Conservation (phyloP, 2,113 vertebrate species). For the Axis porcinus region DNA sequence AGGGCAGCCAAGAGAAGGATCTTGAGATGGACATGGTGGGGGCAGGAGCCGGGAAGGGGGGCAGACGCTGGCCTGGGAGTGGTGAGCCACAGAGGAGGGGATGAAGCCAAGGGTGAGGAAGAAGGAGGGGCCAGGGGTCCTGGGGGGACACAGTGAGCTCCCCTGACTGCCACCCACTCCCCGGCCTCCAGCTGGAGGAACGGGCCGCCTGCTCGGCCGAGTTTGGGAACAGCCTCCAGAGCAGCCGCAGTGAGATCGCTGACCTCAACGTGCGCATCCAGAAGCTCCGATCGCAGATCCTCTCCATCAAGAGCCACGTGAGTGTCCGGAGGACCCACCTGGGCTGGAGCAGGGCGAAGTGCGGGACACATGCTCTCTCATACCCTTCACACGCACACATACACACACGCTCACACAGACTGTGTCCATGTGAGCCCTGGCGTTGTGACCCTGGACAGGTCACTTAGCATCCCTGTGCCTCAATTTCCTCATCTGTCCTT, state of each 20-base stretch:
- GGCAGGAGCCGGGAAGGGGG: not conserved
- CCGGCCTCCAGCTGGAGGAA: conserved; percentile 84
- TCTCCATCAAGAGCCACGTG: conserved; percentile 90
- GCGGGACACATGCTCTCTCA: too few relatives aligned
- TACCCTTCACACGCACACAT: not conserved
- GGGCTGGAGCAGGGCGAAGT: not conserved
- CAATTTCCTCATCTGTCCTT: not conserved
- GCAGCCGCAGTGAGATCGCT: conserved; percentile 87
- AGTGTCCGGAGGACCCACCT: not conserved
- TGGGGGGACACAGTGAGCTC: fast-evolving
- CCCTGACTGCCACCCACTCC: not conserved
- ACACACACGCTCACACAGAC: fast-evolving
- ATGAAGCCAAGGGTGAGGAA: fast-evolving
- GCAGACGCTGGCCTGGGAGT: not conserved
- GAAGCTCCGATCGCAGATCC: conserved; percentile 91
- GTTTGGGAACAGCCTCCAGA: conserved; percentile 85
- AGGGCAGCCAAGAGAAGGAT: not conserved
- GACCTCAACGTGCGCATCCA: conserved; percentile 91
- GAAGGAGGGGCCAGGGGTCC: not conserved
- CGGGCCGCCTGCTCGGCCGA: conserved; percentile 81
- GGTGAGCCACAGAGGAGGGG: not conserved
- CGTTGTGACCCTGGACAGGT: not conserved
- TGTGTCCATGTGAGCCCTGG: not conserved
- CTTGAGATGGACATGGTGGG: not conserved
- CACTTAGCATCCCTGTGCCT: not conserved